Conservation (phyloP, 2,113 vertebrate species). For the Etia nguti region DNA sequence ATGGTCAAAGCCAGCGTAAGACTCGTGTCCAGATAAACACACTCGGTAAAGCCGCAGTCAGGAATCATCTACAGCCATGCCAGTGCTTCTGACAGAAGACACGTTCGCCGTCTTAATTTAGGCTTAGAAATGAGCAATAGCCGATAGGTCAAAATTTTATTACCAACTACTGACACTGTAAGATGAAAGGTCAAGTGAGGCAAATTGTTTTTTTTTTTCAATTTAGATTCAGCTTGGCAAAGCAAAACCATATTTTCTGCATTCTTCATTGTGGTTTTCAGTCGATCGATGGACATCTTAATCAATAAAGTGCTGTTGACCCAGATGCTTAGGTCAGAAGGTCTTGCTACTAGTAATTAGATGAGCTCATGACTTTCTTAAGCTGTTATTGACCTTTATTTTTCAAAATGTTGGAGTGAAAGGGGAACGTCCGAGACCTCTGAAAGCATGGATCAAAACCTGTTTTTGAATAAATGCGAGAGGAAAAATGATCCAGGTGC, state of each 20-base stretch:
- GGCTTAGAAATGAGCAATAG: neutral
- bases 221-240: neutral
- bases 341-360: neutral
- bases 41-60: neutral
- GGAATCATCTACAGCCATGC: neutral
- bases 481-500: neutral
- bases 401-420: neutral
- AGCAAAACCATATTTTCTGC: neutral
- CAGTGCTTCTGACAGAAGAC: neutral
- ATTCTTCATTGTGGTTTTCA: neutral
- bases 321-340: neutral
- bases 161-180: neutral
- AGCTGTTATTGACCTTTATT: neutral
- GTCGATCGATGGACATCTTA: neutral
- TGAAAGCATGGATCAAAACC: neutral
- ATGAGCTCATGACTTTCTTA: neutral
- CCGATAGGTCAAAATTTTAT: neutral
- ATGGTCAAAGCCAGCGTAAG: neutral
- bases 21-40: neutral
- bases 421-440: rapidly evolving
- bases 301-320: neutral
- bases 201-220: neutral
- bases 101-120: neutral
- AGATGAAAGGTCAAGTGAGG: neutral
- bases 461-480: neutral